Evolutionary conservation across 1,140 invertebrate genomes (phyloP).

Genomic region (Megalopta genalis): DNA sequence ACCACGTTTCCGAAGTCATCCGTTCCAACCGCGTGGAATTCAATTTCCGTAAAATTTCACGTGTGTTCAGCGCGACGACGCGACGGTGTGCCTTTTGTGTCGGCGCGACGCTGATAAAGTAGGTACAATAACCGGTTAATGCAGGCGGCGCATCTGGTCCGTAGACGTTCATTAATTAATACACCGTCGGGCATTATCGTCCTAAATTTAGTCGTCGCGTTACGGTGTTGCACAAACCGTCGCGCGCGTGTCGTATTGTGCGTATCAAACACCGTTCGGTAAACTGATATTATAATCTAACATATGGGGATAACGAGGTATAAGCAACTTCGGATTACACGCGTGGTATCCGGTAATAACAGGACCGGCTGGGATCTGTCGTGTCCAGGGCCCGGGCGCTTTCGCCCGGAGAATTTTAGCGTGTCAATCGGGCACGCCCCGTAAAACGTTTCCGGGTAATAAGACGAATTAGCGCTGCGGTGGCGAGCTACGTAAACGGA

Average conservation of each 20-base stretch:
- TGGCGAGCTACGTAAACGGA: background rate
- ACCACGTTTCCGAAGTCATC: too few relatives aligned
- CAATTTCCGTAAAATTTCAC: too few relatives aligned
- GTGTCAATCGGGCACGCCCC: conserved; percentile 37
- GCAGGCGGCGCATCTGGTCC: background rate
- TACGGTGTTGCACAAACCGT: conserved; percentile 13
- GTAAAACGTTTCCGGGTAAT: conserved; percentile 32
- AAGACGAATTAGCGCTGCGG: conserved; percentile 35
- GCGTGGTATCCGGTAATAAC: conserved; percentile 35
- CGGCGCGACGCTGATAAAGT: too few relatives aligned
- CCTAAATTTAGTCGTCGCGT: conserved; percentile 18
- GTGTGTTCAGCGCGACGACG: too few relatives aligned
- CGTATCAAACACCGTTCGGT: conserved; percentile 25
- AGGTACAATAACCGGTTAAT: background rate
- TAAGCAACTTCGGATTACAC: conserved; percentile 52
- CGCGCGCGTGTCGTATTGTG: background rate
- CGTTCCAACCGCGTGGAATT: too few relatives aligned
- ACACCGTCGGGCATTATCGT: conserved; percentile 15
- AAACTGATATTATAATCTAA: conserved; percentile 62
- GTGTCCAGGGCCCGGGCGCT: background rate
- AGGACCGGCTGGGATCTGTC: conserved; percentile 23
- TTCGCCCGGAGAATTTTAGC: conserved; percentile 29
- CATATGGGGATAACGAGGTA: conserved; percentile 52
- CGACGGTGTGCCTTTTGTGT: too few relatives aligned
- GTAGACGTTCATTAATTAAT: conserved; percentile 27